These are phyloP conservation scores for Ptilodon capucinus DNA, from an alignment of 2,888 invertebrate genomes.

Conservation along the genomic window DNA sequence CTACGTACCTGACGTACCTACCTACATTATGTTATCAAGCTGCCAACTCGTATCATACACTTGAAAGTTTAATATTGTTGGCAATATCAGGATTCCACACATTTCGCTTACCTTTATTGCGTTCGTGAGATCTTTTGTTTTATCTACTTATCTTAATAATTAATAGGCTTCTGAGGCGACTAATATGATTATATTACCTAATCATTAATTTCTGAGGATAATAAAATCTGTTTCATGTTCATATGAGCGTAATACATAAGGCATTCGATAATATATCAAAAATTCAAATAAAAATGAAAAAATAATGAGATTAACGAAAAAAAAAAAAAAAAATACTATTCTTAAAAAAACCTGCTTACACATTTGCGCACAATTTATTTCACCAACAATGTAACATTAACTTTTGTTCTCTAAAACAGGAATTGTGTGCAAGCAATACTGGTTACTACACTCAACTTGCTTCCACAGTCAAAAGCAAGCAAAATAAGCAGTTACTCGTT, in stretches of 20 bases:
- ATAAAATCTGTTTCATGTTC: too few relatives aligned
- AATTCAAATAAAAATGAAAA: too few relatives aligned
- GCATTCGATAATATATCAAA: too few relatives aligned
- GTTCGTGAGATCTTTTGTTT: constrained; percentile 3
- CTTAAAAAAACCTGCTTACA: too few relatives aligned
- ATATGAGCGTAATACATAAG: too few relatives aligned
- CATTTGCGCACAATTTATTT: too few relatives aligned
- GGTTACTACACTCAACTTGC: constrained; percentile 33
- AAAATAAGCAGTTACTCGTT: constrained; percentile 44
- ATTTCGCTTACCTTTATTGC: background rate
- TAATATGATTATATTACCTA: too few relatives aligned
- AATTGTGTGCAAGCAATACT: constrained; percentile 24
- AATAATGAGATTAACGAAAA: too few relatives aligned
- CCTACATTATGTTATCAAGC: background rate
- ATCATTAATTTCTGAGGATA: too few relatives aligned
- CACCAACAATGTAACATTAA: background rate
- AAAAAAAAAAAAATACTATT: too few relatives aligned
- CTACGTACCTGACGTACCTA: constrained; percentile 2
- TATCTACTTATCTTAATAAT: constrained; percentile 30
- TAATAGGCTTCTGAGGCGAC: constrained; percentile 33
- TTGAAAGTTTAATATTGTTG: constrained; percentile 1
- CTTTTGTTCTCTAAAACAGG: background rate
- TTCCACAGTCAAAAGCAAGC: constrained; percentile 26
- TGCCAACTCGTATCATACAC: background rate
- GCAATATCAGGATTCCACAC: background rate